Percentiles rank a stretch among this genome's conserved stretches.
Evolutionary conservation across 2,113 vertebrate species (phyloP).

Genomic region (Desmodus rotundus): DNA sequence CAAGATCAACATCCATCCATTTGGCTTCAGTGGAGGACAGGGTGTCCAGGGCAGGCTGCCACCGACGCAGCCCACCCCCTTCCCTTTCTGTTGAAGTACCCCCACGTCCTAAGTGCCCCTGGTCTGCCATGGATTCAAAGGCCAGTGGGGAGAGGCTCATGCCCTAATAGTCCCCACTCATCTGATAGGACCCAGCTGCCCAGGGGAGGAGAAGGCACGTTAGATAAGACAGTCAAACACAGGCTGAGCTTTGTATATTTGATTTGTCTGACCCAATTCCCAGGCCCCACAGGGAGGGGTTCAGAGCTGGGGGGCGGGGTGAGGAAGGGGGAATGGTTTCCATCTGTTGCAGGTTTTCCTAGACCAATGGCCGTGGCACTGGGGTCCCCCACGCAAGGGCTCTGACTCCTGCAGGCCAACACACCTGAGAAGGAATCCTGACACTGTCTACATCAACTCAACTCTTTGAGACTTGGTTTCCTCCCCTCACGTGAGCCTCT

Average conservation of each 20-base stretch:
- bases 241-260: slow-evolving; percentile 60
- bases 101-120: not conserved
- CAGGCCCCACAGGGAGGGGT: not conserved
- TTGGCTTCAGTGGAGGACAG: not conserved
- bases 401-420: not conserved
- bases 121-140: not conserved
- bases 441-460: rapidly evolving
- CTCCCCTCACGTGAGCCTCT: not conserved
- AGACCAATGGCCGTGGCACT: not conserved
- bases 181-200: slow-evolving; percentile 60
- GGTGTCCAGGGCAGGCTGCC: not conserved
- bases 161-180: not conserved
- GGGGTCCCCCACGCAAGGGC: not conserved
- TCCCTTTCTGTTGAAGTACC: not conserved
- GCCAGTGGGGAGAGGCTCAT: not conserved
- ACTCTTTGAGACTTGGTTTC: not conserved
- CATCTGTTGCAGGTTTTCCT: not conserved
- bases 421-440: not conserved
- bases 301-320: not conserved
- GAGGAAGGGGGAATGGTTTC: not conserved
- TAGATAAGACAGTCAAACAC: slow-evolving; percentile 61
- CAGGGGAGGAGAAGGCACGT: not conserved
- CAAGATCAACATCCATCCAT: not conserved
- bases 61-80: no score
- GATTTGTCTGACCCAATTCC: slow-evolving; percentile 40